A percentile compares a stretch with the other conserved stretches of the same genome.
phyloP scores from a whole-genome alignment of 2,113 vertebrate species.

The Pygoscelis antarcticus region DNA sequence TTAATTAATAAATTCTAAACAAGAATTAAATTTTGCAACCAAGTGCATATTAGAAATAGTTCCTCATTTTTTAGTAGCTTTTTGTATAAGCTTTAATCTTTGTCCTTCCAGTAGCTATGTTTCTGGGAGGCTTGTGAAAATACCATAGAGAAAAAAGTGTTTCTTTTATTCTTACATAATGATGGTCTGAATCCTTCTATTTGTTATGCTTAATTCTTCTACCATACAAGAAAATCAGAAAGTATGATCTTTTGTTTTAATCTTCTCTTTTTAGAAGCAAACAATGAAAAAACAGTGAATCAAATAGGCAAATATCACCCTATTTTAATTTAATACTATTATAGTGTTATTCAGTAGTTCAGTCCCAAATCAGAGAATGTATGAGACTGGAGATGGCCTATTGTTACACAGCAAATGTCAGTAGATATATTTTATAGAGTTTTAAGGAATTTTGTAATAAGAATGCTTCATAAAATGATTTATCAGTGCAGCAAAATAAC shows the following conservation, averaged over 20 bases:
- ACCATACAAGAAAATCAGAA: not conserved
- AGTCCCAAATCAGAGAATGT: not conserved
- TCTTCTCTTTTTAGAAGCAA: not conserved
- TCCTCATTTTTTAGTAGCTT: not conserved
- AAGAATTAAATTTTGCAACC: not conserved
- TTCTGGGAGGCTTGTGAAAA: not conserved
- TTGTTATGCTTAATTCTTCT: not conserved
- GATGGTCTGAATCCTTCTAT: not conserved
- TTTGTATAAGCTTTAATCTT: not conserved
- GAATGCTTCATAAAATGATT: not conserved
- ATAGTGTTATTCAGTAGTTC: not conserved
- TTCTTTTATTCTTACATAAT: not conserved
- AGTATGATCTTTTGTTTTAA: not conserved
- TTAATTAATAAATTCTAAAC: not conserved
- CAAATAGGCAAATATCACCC: not conserved
- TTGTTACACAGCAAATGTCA: fast-evolving
- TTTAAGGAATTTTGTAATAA: not conserved
- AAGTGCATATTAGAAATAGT: not conserved
- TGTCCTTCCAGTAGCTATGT: not conserved
- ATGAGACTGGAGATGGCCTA: not conserved
- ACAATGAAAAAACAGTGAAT: not conserved
- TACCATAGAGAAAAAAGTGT: not conserved
- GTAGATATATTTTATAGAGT: not conserved
- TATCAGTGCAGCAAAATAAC: not conserved
- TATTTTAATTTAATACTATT: not conserved